Evolutionary conservation across 2,113 vertebrate species (phyloP).

Genomic region (Psittacula cyanocephala): DNA sequence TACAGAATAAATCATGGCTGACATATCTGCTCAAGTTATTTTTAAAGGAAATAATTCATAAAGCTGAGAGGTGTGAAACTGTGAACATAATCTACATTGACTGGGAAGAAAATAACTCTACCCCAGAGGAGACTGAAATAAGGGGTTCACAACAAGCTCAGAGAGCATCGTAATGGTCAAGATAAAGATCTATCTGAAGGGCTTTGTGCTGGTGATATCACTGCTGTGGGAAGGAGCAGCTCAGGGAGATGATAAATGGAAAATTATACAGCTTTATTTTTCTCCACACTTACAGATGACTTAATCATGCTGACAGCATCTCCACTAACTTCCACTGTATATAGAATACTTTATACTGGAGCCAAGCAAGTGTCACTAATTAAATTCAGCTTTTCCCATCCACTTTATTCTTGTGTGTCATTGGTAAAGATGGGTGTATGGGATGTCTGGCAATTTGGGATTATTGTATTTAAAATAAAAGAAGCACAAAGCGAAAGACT

Average conservation of each 20-base stretch:
- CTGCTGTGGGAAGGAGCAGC: not conserved
- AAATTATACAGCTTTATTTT: conserved; percentile 1
- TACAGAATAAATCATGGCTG: conserved; percentile 44
- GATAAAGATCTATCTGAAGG: conserved; percentile 1
- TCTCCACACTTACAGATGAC: not conserved
- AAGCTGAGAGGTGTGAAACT: conserved; percentile 15
- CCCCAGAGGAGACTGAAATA: not conserved
- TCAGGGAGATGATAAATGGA: conserved; percentile 3
- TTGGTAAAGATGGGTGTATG: not conserved
- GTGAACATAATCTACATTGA: conserved; percentile 12
- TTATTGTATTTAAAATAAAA: not conserved
- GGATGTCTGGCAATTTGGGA: not conserved
- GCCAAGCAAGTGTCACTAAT: not conserved
- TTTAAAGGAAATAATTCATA: conserved; percentile 47
- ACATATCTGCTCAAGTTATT: conserved; percentile 17
- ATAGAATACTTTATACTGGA: not conserved
- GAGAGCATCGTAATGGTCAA: not conserved
- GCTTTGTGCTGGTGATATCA: not conserved
- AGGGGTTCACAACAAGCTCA: not conserved
- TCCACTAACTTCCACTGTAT: not conserved
- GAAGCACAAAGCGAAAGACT: not conserved
- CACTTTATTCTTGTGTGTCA: not conserved
- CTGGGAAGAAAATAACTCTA: not conserved
- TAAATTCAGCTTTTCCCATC: not conserved
- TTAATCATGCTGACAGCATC: not conserved